These are phyloP conservation scores for Heliconius hermathena DNA, from an alignment of 1,140 invertebrate species.

Conservation along the genomic window DNA sequence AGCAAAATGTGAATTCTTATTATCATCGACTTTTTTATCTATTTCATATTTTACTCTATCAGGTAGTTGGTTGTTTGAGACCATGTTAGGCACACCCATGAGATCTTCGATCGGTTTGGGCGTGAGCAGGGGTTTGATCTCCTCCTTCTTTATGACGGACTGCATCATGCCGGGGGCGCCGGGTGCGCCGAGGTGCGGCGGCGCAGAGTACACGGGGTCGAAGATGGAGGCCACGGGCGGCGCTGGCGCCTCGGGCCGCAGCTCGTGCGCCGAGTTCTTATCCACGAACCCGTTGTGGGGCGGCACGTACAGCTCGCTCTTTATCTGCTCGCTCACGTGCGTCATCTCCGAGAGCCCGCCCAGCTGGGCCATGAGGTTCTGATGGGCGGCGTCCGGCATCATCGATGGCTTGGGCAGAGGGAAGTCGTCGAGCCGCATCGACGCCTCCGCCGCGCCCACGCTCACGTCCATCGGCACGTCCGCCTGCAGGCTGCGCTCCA, in stretches of 20 bases:
- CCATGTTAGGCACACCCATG: conserved; percentile 80
- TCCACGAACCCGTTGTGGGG: conserved; percentile 82
- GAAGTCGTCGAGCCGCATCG: conserved; percentile 69
- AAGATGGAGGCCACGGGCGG: conserved; percentile 86
- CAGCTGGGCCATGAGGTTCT: conserved; percentile 75
- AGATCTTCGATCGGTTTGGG: conserved; percentile 85
- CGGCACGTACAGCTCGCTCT: conserved; percentile 68
- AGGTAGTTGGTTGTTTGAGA: conserved; percentile 71
- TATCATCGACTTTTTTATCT: conserved; percentile 74
- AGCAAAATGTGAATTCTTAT: conserved; percentile 84
- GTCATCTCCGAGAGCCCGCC: conserved; percentile 74
- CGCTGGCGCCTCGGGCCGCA: conserved; percentile 67
- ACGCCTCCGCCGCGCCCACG: conserved; percentile 63
- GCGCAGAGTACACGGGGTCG: conserved; percentile 82
- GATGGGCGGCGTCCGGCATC: conserved; percentile 64
- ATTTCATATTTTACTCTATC: conserved; percentile 77
- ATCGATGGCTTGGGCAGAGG: conserved; percentile 59
- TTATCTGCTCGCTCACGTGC: conserved; percentile 67
- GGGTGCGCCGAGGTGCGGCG: conserved; percentile 73
- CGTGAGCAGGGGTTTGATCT: conserved; percentile 82
- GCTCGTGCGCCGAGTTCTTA: conserved; percentile 62
- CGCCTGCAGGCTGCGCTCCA: conserved; percentile 83
- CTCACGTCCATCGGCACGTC: conserved; percentile 78
- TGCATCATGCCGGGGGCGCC: conserved; percentile 77
- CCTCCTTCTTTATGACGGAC: conserved; percentile 81